Evolutionary conservation across 2,888 invertebrate species (phyloP).

Genomic region (Thereva nobilitata): DNA sequence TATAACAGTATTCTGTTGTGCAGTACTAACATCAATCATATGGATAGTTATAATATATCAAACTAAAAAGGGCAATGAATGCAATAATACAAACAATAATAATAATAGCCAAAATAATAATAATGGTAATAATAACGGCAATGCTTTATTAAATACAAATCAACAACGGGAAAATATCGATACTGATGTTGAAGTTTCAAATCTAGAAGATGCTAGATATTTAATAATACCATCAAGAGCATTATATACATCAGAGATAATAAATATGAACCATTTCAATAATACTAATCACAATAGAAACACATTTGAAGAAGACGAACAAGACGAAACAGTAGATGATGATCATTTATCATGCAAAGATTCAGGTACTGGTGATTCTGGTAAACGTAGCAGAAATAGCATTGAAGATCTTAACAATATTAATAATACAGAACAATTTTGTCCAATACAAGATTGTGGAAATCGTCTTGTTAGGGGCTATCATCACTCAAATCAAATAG

Average conservation of each 20-base stretch:
- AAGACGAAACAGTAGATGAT: slow-evolving; percentile 45
- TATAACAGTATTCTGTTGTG: slow-evolving; percentile 87
- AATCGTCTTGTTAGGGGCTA: neutral
- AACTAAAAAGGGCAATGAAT: slow-evolving; percentile 66
- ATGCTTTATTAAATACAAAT: neutral
- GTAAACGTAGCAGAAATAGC: neutral
- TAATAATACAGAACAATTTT: neutral
- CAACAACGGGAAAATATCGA: neutral
- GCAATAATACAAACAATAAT: slow-evolving; percentile 10
- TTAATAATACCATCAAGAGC: slow-evolving; percentile 9
- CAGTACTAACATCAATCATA: slow-evolving; percentile 86
- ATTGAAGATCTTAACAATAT: neutral
- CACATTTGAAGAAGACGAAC: neutral
- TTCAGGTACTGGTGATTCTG: slow-evolving; percentile 43
- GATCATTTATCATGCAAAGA: slow-evolving; percentile 53
- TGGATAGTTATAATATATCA: slow-evolving; percentile 92
- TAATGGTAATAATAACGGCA: neutral
- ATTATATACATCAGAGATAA: slow-evolving; percentile 1
- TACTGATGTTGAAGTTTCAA: neutral
- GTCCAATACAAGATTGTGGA: neutral
- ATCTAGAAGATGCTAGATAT: slow-evolving; percentile 9
- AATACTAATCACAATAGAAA: slow-evolving; percentile 11
- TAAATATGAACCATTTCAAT: neutral
- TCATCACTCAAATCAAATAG: neutral
- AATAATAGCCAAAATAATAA: neutral